Evolutionary conservation across 2,888 invertebrate species (phyloP).

Genomic region (Mythimna albipuncta): DNA sequence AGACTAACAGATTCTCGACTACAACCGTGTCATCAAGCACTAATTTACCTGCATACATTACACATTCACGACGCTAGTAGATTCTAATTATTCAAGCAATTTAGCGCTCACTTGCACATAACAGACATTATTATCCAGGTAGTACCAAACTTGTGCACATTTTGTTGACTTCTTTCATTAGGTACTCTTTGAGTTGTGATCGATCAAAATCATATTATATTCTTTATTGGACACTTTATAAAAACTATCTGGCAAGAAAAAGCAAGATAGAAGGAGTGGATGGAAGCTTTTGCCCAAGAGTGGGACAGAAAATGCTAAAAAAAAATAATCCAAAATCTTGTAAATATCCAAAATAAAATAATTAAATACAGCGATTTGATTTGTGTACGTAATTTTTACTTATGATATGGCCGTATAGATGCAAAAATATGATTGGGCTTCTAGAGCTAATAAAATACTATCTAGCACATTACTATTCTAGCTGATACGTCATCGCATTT

Average conservation of each 20-base stretch:
- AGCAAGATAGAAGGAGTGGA: too few species aligned
- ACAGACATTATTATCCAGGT: conserved; percentile 19
- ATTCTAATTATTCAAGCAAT: conserved; percentile 50
- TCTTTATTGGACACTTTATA: too few species aligned
- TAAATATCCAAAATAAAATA: too few species aligned
- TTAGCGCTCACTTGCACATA: conserved; percentile 26
- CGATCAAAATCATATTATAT: too few species aligned
- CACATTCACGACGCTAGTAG: conserved; percentile 26
- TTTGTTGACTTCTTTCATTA: background rate
- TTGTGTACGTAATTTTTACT: too few species aligned
- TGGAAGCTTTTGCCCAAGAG: too few species aligned
- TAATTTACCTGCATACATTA: conserved; percentile 44
- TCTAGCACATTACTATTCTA: conserved; percentile 12
- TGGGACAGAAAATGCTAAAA: too few species aligned
- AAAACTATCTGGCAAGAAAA: too few species aligned
- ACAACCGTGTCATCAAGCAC: conserved; percentile 23
- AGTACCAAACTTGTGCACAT: conserved; percentile 11
- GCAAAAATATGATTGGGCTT: too few species aligned
- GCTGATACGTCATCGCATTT: conserved; percentile 7
- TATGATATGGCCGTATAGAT: too few species aligned
- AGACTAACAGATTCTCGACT: background rate
- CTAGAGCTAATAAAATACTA: background rate
- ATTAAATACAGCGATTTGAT: too few species aligned
- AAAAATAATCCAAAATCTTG: too few species aligned
- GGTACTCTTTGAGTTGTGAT: background rate